phyloP scores from a whole-genome alignment of 2,113 vertebrate species.

The Apistogramma diplotaenia region DNA sequence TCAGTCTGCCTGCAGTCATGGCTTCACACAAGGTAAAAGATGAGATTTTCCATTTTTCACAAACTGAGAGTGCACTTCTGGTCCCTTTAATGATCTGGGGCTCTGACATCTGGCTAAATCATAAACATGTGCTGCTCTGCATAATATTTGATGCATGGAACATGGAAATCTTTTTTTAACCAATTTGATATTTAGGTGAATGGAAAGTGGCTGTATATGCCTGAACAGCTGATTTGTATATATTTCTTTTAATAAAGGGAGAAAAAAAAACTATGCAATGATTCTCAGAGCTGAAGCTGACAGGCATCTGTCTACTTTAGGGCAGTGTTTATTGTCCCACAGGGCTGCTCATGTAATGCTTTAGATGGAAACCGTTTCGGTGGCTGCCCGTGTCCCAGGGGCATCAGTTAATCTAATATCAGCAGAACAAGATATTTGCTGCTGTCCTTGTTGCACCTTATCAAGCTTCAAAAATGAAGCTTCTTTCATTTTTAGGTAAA shows the following conservation, averaged over 20 bases:
- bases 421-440: conserved; percentile 42
- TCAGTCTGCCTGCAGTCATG: conserved; percentile 8
- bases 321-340: conserved; percentile 45
- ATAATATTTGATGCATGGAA: background rate
- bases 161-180: background rate
- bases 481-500: conserved; percentile 47
- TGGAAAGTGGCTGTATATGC: background rate
- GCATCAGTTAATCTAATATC: conserved; percentile 61
- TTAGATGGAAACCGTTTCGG: conserved; percentile 44
- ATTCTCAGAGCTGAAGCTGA: conserved; percentile 46
- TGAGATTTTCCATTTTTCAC: conserved; percentile 26
- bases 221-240: background rate
- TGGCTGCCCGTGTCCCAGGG: conserved; percentile 40
- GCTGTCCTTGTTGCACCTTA: conserved; percentile 22
- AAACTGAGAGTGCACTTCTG: background rate
- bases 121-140: conserved; percentile 5
- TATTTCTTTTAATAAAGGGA: conserved; percentile 3
- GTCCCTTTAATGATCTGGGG: background rate
- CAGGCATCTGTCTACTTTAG: conserved; percentile 61
- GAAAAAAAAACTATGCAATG: conserved; percentile 11
- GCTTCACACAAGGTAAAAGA: conserved; percentile 26
- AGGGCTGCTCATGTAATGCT: conserved; percentile 38
- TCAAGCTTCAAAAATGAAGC: conserved; percentile 58
- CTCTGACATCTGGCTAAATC: conserved; percentile 25
- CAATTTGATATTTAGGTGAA: background rate